Evolutionary conservation across 2,113 vertebrate species (phyloP).

Genomic region (Galeopterus variegatus): DNA sequence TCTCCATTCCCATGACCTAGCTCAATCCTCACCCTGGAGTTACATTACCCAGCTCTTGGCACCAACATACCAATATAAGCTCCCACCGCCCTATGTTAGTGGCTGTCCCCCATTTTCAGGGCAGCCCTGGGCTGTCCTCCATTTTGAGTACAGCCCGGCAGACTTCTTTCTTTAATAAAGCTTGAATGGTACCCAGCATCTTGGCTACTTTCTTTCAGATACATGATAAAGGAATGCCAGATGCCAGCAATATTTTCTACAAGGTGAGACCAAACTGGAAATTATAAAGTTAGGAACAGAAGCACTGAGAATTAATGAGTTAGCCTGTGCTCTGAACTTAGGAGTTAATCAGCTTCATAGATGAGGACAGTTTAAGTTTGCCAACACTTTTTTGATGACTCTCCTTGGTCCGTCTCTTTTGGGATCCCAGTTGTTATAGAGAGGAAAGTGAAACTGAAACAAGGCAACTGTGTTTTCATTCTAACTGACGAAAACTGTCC

Average conservation of each 20-base stretch:
- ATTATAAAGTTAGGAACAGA: neutral
- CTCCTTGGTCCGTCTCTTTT: neutral
- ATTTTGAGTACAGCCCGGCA: too few species aligned
- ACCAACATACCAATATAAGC: too few species aligned
- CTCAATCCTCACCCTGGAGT: too few species aligned
- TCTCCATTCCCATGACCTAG: too few species aligned
- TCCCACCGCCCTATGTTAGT: too few species aligned
- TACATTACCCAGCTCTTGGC: too few species aligned
- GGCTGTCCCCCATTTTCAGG: too few species aligned
- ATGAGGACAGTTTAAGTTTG: neutral
- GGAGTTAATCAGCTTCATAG: neutral
- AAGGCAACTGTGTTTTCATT: neutral
- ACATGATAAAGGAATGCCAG: neutral
- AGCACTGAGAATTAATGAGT: neutral
- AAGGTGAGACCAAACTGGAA: too few species aligned
- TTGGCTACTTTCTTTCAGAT: too few species aligned
- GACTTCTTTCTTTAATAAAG: too few species aligned
- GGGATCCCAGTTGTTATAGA: neutral
- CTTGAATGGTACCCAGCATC: too few species aligned
- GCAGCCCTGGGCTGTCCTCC: too few species aligned
- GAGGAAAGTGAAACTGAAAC: conserved; percentile 1
- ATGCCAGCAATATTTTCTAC: neutral
- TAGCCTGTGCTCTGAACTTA: neutral
- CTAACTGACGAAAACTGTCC: neutral
- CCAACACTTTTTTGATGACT: neutral